Evolutionary conservation across 53 echinoderm and acorn worm species (phyloP), one percentile per base, ranked within the genome.

Genomic region (Astropecten irregularis): DNA sequence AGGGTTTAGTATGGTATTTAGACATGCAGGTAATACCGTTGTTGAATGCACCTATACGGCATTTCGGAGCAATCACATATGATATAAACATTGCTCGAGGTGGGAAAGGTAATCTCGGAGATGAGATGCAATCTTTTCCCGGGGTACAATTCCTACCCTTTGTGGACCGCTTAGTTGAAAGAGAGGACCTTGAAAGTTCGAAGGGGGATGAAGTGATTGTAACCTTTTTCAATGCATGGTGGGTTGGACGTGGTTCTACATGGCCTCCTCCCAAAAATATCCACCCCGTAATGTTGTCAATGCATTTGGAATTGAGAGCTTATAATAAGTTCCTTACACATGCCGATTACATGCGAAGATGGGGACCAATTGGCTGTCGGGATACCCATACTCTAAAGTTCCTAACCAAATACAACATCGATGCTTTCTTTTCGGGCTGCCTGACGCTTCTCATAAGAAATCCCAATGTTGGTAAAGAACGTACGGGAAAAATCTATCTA

Each of bases 91-190:
- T 32, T 7, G 18, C 13, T 2, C 0, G 5, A 13, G 0, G 0
- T 0, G 69, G 30, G 15, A 0, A 0, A 10, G 2, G n/a, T 8
- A 71, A 71, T 32, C 19, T 71, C 2, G 71, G 71, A 18, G 71
- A 71, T 32, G 71, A 71, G 50, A 50, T 71, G 8, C 71, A 71
- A 5, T 49, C 50, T 10, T 50, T 50, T 30, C 1, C 52, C 1
- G 71, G 71, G 9, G 20, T 71, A 3, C 71, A 51, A 9, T 71
- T 71, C 71, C 29, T 71, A 19, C 71, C 71, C 27, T 71, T 71
- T 32, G 51, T 71, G 2, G 71, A 71, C 19, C 33, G n/a, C 30
- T 50, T 71, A 19, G 1, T 71, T 0, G 71, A 71, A 16, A 28
- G 71, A 51, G 49, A 71, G 13, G 3, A 34, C 28, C 30, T 71